Conservation (phyloP, 2,113 vertebrate genomes). For the Rutilus rutilus region DNA sequence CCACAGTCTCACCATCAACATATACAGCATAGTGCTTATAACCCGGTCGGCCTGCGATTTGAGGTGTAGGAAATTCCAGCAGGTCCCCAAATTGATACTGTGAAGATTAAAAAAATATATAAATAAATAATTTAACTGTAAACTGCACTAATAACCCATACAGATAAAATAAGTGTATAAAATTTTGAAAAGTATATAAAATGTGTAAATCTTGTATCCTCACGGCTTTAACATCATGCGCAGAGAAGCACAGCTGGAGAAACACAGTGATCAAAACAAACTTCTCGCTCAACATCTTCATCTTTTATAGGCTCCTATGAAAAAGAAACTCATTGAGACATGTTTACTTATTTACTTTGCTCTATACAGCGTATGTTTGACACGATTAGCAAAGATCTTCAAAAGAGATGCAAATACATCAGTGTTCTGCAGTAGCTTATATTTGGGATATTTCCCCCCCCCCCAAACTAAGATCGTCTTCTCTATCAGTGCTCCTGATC, state of each 20-base stretch:
- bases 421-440: background rate
- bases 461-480: too few species aligned
- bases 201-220: background rate
- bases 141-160: too few species aligned
- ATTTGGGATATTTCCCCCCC: too few species aligned
- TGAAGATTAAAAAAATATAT: background rate
- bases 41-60: rapidly evolving
- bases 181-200: background rate
- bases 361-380: background rate
- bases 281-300: background rate
- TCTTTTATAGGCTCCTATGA: background rate
- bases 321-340: background rate
- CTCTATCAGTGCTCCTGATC: too few species aligned
- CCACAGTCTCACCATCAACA: background rate
- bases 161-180: too few species aligned
- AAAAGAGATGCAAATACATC: background rate
- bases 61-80: background rate
- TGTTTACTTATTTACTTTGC: background rate
- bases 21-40: background rate
- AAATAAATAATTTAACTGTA: background rate
- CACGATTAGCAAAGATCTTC: background rate
- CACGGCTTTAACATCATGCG: background rate
- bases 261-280: background rate
- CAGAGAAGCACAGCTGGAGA: background rate
- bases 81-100: background rate